phyloP scores from a whole-genome alignment of 2,113 vertebrate genomes.

The Sander vitreus region DNA sequence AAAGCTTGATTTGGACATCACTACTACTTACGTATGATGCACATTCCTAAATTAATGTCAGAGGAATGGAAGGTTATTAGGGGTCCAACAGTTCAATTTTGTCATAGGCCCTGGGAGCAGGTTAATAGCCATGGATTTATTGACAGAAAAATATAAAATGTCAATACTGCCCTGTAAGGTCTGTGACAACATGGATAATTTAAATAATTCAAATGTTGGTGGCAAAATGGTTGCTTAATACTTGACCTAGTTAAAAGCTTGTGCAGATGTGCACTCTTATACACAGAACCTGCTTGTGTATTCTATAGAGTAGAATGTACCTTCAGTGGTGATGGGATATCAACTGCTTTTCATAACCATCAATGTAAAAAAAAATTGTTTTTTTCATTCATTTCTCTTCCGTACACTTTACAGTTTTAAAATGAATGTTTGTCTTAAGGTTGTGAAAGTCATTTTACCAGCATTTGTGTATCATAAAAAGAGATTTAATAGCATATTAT shows the following conservation, averaged over 20 bases:
- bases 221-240: background rate
- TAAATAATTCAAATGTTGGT: background rate
- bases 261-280: background rate
- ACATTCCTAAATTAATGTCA: background rate
- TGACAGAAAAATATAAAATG: background rate
- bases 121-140: background rate
- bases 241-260: background rate
- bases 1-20: too few species aligned
- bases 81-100: background rate
- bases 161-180: background rate
- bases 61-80: background rate
- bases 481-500: slow-evolving; percentile 27
- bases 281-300: background rate
- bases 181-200: background rate
- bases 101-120: background rate
- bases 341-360: slow-evolving; percentile 22
- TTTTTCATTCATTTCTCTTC: slow-evolving; percentile 16
- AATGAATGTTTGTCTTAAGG: slow-evolving; percentile 23
- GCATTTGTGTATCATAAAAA: slow-evolving; percentile 41
- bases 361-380: slow-evolving; percentile 39
- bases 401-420: slow-evolving; percentile 46
- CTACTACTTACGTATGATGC: background rate
- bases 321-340: slow-evolving; percentile 59
- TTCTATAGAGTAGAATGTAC: background rate
- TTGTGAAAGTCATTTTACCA: slow-evolving; percentile 15